Conservation (phyloP, 2,888 invertebrate genomes). For the Micoletzkya japonica region DNA sequence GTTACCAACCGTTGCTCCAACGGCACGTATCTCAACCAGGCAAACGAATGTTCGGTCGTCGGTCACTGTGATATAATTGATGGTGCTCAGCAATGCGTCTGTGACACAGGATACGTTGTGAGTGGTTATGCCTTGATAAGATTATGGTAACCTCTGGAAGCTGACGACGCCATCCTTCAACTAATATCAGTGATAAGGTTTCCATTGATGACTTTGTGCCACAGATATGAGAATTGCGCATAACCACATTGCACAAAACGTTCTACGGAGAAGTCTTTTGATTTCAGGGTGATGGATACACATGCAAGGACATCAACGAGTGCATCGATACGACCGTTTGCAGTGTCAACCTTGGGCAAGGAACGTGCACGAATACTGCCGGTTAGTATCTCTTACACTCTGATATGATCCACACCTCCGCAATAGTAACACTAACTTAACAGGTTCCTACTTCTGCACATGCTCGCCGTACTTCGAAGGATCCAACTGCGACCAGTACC, state of each 20-base stretch:
- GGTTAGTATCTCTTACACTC: not conserved
- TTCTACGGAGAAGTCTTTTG: too few species aligned
- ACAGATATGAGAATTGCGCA: too few species aligned
- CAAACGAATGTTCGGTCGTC: not conserved
- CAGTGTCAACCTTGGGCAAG: not conserved
- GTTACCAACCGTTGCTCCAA: not conserved
- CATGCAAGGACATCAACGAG: not conserved
- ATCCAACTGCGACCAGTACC: not conserved
- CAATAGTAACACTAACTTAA: not conserved
- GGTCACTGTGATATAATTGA: not conserved
- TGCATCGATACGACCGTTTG: not conserved
- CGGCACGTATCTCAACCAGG: not conserved
- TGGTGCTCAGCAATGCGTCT: not conserved
- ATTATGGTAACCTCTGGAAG: too few species aligned
- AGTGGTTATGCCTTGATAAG: too few species aligned
- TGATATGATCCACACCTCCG: not conserved
- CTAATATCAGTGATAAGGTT: too few species aligned
- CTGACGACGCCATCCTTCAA: too few species aligned
- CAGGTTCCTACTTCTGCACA: not conserved
- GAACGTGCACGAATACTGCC: not conserved
- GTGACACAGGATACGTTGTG: not conserved
- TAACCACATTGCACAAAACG: too few species aligned
- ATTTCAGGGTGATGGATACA: too few species aligned
- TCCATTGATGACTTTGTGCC: too few species aligned
- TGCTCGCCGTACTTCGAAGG: not conserved